phyloP scores from a whole-genome alignment of 2,797 vertebrate species.

The Sebastes trivittatus region DNA sequence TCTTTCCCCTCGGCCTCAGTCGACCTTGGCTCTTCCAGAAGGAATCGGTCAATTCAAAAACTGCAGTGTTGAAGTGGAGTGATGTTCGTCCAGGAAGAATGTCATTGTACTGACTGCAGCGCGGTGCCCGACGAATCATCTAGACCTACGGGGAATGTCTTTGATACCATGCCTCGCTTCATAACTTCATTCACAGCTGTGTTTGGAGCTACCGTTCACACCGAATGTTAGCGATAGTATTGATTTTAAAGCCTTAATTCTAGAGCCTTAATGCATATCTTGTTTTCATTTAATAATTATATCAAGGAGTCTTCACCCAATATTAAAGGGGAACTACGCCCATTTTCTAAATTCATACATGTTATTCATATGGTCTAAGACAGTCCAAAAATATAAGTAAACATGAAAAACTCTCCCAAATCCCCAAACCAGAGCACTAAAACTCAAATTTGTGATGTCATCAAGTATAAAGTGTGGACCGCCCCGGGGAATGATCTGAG shows the following conservation, averaged over 20 bases:
- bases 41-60: neutral
- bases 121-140: conserved; percentile 41
- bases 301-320: conserved; percentile 19
- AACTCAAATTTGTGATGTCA: too few species aligned
- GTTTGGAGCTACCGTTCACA: conserved; percentile 34
- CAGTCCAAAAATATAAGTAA: too few species aligned
- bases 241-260: conserved; percentile 62
- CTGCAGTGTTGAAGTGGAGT: neutral
- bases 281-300: conserved; percentile 22
- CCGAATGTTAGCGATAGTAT: conserved; percentile 29
- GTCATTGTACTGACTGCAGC: conserved; percentile 43
- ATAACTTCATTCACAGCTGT: conserved; percentile 38
- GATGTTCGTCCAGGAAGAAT: conserved; percentile 40
- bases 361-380: too few species aligned
- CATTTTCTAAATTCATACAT: too few species aligned
- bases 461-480: too few species aligned
- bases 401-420: too few species aligned
- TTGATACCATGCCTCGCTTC: conserved; percentile 46
- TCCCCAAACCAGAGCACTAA: too few species aligned
- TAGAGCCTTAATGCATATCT: conserved; percentile 56
- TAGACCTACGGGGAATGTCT: conserved; percentile 53
- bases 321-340: neutral
- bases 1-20: neutral
- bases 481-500: too few species aligned
- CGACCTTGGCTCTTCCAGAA: neutral